Percentiles rank a stretch among this genome's conserved stretches.
Conservation (phyloP, 2,797 vertebrate species). For the Apogon talboti region DNA sequence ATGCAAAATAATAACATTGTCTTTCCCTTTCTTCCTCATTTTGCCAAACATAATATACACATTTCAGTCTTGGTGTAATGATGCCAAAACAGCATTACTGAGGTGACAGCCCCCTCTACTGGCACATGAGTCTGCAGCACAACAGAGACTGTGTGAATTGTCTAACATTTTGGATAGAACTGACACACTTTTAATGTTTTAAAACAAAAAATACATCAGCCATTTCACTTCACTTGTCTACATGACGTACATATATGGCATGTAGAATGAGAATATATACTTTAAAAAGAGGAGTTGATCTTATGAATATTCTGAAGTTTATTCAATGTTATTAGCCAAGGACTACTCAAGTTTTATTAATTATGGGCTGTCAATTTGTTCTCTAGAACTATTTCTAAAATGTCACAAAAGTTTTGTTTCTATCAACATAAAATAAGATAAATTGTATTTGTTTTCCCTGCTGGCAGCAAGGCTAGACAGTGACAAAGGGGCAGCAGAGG, state of each 20-base stretch:
- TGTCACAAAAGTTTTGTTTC: constrained; percentile 8
- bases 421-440: constrained; percentile 16
- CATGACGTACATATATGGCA: too few relatives aligned
- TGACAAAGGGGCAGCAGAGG: constrained; percentile 60
- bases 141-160: background rate
- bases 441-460: constrained; percentile 49
- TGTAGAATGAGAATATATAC: too few relatives aligned
- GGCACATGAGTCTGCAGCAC: background rate
- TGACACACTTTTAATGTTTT: background rate
- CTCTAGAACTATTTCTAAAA: background rate
- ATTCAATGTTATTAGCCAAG: too few relatives aligned
- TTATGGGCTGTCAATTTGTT: too few relatives aligned
- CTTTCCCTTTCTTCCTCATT: too few relatives aligned
- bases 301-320: too few relatives aligned
- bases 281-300: too few relatives aligned
- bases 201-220: background rate
- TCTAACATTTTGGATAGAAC: background rate
- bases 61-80: too few relatives aligned
- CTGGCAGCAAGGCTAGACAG: constrained; percentile 50
- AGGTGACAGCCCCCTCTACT: constrained; percentile 10
- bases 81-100: background rate
- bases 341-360: too few relatives aligned
- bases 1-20: too few relatives aligned
- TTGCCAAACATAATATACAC: too few relatives aligned
- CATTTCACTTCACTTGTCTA: too few relatives aligned